A percentile compares a stretch with the other conserved stretches of the same genome.
Conservation (phyloP, 2,888 invertebrate genomes). For the Siphonodentalium dalli region DNA sequence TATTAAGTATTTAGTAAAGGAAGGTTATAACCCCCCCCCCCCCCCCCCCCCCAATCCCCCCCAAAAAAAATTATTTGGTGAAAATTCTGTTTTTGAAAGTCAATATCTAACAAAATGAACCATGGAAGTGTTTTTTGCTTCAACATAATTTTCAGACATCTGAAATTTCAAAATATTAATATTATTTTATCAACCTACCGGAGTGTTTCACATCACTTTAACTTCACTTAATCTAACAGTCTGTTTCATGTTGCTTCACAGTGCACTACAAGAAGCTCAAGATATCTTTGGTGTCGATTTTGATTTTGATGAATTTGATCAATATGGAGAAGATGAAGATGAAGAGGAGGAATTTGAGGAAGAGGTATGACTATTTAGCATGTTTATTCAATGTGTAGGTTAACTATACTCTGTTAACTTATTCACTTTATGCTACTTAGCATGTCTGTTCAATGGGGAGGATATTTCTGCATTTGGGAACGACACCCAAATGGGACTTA, state of each 20-base stretch:
- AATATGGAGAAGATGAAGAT: constrained; percentile 62
- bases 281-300: constrained; percentile 99
- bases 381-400: background rate
- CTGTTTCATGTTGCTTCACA: constrained; percentile 27
- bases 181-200: too few relatives aligned
- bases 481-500: background rate
- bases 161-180: too few relatives aligned
- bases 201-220: too few relatives aligned
- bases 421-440: background rate
- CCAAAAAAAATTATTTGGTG: too few relatives aligned
- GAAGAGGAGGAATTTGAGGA: constrained; percentile 60
- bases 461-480: background rate
- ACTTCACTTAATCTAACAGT: too few relatives aligned
- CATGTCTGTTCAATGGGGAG: background rate
- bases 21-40: too few relatives aligned
- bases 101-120: too few relatives aligned
- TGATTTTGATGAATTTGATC: constrained; percentile 69
- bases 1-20: too few relatives aligned
- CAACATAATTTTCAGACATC: too few relatives aligned
- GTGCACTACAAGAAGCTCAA: constrained; percentile 95
- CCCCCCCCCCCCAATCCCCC: too few relatives aligned
- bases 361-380: constrained; percentile 21
- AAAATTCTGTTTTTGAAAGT: too few relatives aligned
- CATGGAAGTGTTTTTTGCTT: too few relatives aligned
- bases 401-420: background rate